Base-by-base conservation (phyloP, 2,113 vertebrate genomes). In the Cephalopholis sonnerati region DNA sequence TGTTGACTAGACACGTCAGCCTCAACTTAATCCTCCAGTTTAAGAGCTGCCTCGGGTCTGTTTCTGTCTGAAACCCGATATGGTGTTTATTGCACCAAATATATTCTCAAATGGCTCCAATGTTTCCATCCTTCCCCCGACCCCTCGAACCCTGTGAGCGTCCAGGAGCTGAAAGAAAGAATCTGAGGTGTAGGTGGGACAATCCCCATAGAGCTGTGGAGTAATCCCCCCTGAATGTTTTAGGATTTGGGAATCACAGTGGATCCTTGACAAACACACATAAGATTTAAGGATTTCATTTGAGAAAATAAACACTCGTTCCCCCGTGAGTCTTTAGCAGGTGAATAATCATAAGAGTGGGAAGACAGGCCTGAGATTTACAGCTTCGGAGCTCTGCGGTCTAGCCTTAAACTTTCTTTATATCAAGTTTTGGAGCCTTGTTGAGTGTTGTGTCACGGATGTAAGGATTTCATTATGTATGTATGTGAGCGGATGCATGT, bases 251-350 rank as follows among this genome's bases (percentile, higher is more conserved):
- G 87, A 79, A 84, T 82, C 39, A 54, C 46, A 39, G 77, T 77
- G 77, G 69, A 85, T 87, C 72, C 68, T 82, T 84, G 80, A 82
- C 77, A 90, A 77, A 87, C 80, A 89, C 85, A 48, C 65, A 46
- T 27, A 63, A 36, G 75, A 51, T 83, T 88, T 64, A 74, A 71
- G 39, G 77, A 63, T 77, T 85, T 83, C 55, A 85, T 61, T 54
- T 24, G 66, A 67, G 63, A 85, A 58, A 68, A 82, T 55, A 70
- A 82, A 82, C 72, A 36, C 61, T 83, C n/a, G 50, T 70, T 69
- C 63, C 27, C 61, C 11, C 32, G n/a, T 58, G 81, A 70, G 7
- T 73, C 68, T 90, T 77, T 18, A 75, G 73, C 89, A 89, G 86
- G 91, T 92, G 87, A 78, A 25, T 48, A 27, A 57, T 70, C 27